Evolutionary conservation across 64 coral and sea anemone genomes (phyloP), one percentile per base, ranked within the genome.

Genomic region (Actinia tenebrosa): DNA sequence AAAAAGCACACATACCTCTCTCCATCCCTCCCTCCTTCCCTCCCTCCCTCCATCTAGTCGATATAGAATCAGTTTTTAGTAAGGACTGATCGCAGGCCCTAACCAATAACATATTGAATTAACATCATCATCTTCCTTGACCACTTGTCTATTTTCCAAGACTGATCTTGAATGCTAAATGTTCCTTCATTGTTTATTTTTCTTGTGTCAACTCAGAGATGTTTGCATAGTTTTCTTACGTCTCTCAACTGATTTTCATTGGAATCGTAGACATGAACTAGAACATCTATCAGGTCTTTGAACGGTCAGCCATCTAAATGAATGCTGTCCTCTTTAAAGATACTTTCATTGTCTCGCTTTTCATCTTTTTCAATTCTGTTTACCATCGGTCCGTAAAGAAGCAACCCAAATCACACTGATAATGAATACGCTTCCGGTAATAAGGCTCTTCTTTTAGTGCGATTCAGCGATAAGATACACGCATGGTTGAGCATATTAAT

Each of bases 361-460:
- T 77, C 83, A 87, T 89, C 63, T 89, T 88, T 91, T 95, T 88
- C 87, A 77, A 88, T 92, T 85, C 60, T 91, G 80, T 95, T 86
- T 95, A 91, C 91, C 89, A 75, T 95, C 89, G 91, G 56, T 89
- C 85, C 88, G 93, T 63, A 53, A 86, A 78, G 91, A 81, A 89
- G 83, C 80, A 91, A 95, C 84, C 87, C 88, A 95, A 95, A 77
- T 88, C 83, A 92, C 86, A 89, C 89, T 87, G 91, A 85, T 45
- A 89, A 89, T 95, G 90, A 95, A 95, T 92, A 85, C 75, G 89
- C 86, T 95, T 95, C 94, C 94, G 94, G 94, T 86, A 95, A 61
- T 87, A 16, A 91, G 64, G 82, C 63, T 79, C 42, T 87, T 83
- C 91, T 92, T 86, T 90, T 87, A 77, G 81, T 79, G 86, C 69